A percentile compares a stretch with the other conserved stretches of the same genome.
phyloP scores from a whole-genome alignment of 1,140 invertebrate species.

The Argopecten irradians region DNA sequence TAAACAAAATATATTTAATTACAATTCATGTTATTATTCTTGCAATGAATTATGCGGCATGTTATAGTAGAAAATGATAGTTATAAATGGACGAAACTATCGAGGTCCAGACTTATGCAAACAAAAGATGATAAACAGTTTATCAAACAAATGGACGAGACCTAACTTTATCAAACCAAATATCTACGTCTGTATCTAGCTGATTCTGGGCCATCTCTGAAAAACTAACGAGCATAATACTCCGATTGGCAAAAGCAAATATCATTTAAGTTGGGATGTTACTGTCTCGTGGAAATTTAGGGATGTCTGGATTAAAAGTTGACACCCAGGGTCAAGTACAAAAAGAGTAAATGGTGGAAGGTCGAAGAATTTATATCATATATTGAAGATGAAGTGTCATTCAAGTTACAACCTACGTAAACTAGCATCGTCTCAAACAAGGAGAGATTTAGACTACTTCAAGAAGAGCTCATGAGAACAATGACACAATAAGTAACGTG shows the following conservation, averaged over 20 bases:
- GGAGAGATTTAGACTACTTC: neutral
- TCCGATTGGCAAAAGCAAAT: neutral
- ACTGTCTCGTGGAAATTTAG: neutral
- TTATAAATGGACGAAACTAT: neutral
- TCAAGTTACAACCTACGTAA: too few species aligned
- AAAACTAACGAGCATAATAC: neutral
- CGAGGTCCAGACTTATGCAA: neutral
- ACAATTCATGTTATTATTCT: neutral
- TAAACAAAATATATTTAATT: too few species aligned
- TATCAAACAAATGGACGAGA: neutral
- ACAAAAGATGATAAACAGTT: neutral
- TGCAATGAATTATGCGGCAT: too few species aligned
- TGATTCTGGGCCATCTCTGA: neutral
- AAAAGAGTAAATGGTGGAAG: neutral
- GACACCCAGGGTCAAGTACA: too few species aligned
- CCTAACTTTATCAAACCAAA: neutral
- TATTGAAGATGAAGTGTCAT: neutral
- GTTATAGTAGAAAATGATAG: neutral
- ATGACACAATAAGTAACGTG: too few species aligned
- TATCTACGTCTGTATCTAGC: neutral
- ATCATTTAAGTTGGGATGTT: neutral
- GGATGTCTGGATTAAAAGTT: neutral
- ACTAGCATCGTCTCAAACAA: neutral
- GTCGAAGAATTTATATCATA: neutral
- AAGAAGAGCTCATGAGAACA: too few species aligned